phyloP scores from a whole-genome alignment of 2,888 invertebrate genomes.

The Schizaphis graminum region DNA sequence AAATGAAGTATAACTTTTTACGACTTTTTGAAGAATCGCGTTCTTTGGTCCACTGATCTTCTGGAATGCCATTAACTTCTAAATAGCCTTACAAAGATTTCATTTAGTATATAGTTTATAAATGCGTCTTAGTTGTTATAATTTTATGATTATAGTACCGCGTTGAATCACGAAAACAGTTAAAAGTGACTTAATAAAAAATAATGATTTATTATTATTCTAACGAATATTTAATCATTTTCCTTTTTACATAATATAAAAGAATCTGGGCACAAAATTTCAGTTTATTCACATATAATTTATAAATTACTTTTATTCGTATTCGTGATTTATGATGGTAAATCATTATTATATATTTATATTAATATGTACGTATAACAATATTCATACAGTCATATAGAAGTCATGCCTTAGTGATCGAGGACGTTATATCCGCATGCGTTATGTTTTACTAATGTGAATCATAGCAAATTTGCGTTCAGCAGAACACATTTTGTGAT shows the following conservation, averaged over 20 bases:
- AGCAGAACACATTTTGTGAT: too few species aligned
- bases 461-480: too few species aligned
- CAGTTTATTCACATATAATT: background rate
- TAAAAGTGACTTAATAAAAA: conserved; percentile 4
- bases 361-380: background rate
- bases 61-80: conserved; percentile 44
- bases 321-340: background rate
- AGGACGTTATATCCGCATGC: too few species aligned
- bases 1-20: conserved; percentile 33
- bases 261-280: background rate
- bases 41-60: conserved; percentile 16
- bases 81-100: conserved; percentile 27
- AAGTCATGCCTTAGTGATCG: background rate
- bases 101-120: conserved; percentile 24
- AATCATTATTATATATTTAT: background rate
- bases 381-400: background rate
- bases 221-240: conserved; percentile 12
- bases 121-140: conserved; percentile 31
- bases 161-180: background rate
- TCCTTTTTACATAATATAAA: background rate
- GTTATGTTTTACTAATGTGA: too few species aligned
- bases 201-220: conserved; percentile 1
- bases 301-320: conserved; percentile 10
- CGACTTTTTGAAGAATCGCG: conserved; percentile 35
- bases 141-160: background rate